A percentile compares a stretch with the other conserved stretches of the same genome.
phyloP scores from a whole-genome alignment of 2,888 invertebrate species.

The Ischnura elegans region DNA sequence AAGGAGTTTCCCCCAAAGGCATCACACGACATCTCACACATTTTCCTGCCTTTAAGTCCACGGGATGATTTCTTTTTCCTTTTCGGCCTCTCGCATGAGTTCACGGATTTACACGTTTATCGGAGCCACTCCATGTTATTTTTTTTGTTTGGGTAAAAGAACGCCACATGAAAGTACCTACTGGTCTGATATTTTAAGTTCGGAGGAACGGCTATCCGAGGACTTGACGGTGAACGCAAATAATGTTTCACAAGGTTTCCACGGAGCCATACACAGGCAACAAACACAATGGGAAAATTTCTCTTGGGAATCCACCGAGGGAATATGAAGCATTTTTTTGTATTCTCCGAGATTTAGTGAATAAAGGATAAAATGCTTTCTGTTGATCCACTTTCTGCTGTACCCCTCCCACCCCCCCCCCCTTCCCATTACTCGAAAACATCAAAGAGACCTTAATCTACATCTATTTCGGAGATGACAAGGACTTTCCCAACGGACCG shows the following conservation, averaged over 20 bases:
- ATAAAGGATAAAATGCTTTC: conserved; percentile 11
- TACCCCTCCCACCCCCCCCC: neutral
- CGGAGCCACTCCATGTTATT: neutral
- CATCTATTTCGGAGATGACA: neutral
- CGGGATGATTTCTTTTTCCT: neutral
- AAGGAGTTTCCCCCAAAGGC: no score
- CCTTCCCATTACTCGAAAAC: neutral
- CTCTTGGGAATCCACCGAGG: neutral
- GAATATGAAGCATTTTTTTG: conserved; percentile 5
- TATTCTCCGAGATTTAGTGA: conserved; percentile 13
- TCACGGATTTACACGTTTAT: neutral
- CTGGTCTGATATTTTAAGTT: neutral
- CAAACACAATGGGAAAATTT: neutral
- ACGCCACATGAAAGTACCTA: neutral
- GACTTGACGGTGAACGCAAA: neutral
- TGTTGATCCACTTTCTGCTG: neutral
- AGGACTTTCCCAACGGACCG: neutral
- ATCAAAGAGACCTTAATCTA: neutral
- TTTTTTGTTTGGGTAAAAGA: neutral
- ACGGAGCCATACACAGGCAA: neutral
- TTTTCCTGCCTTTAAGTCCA: no score
- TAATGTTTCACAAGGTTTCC: neutral
- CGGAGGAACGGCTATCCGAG: neutral
- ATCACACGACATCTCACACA: no score
- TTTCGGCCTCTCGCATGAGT: neutral